These are phyloP conservation scores for Luidia sarsii DNA, from an alignment of 53 echinoderm and acorn worm species.

Conservation along the genomic window DNA sequence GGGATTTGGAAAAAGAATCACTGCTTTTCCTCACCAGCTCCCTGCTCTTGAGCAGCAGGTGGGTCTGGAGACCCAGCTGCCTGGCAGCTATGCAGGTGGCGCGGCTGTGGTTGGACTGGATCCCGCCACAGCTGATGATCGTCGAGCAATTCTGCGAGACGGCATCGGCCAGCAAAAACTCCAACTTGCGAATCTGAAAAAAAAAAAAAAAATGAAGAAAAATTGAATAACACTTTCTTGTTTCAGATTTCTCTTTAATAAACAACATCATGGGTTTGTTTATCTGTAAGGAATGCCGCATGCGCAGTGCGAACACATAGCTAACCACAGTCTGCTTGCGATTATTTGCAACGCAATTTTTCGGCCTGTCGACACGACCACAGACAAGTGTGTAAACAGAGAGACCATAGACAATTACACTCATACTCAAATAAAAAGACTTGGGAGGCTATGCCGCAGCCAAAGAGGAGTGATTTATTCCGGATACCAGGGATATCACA, in stretches of 20 bases:
- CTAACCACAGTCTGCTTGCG: too few relatives aligned
- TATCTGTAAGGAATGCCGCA: not conserved
- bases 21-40: conserved; percentile 31
- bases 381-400: too few relatives aligned
- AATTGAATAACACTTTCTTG: not conserved
- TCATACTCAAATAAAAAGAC: too few relatives aligned
- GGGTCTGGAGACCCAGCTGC: conserved; percentile 61
- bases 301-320: not conserved
- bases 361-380: too few relatives aligned
- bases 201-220: not conserved
- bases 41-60: conserved; percentile 54
- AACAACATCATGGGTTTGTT: not conserved
- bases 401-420: too few relatives aligned
- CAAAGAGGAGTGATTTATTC: too few relatives aligned
- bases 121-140: conserved; percentile 66
- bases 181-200: conserved; percentile 58
- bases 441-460: too few relatives aligned
- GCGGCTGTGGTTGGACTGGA: conserved; percentile 75
- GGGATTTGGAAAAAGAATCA: too few relatives aligned
- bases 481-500: too few relatives aligned
- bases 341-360: too few relatives aligned
- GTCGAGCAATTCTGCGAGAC: conserved; percentile 56
- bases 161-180: conserved; percentile 79
- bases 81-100: conserved; percentile 65
- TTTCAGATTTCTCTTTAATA: not conserved